Conservation (phyloP, 2,888 invertebrate genomes). For the Idaea biselata region DNA sequence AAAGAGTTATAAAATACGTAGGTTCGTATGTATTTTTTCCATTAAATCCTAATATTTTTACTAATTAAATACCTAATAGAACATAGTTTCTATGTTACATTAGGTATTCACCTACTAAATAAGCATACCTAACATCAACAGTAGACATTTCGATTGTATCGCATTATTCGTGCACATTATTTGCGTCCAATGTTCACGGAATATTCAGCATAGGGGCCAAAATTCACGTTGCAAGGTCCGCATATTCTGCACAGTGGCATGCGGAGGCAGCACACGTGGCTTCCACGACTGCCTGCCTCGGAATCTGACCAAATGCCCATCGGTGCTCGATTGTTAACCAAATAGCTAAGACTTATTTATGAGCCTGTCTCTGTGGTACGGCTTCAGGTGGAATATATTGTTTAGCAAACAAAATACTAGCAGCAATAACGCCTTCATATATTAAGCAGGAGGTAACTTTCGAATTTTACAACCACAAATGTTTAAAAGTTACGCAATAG, state of each 20-base stretch:
- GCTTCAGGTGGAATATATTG: background rate
- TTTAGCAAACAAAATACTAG: conserved; percentile 9
- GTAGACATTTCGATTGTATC: conserved; percentile 1
- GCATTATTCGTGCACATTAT: conserved; percentile 2
- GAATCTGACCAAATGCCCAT: conserved; percentile 80
- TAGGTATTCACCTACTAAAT: background rate
- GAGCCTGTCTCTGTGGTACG: conserved; percentile 47
- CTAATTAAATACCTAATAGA: too few relatives aligned
- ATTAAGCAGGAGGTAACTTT: background rate
- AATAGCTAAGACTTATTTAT: conserved; percentile 75
- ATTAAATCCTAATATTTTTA: too few relatives aligned
- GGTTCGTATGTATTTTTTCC: too few relatives aligned
- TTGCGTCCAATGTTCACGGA: conserved; percentile 55
- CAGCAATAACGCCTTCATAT: background rate
- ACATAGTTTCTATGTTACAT: too few relatives aligned
- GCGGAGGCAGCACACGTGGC: conserved; percentile 76
- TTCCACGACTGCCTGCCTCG: conserved; percentile 66
- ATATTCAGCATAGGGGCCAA: conserved; percentile 74
- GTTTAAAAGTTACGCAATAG: conserved; percentile 2
- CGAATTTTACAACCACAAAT: background rate
- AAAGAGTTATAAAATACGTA: too few relatives aligned
- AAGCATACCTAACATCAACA: background rate
- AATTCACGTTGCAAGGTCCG: conserved; percentile 68
- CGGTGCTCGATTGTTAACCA: conserved; percentile 70
- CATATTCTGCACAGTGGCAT: conserved; percentile 72